Percentiles rank a stretch among this genome's conserved stretches.
Evolutionary conservation across 2,113 vertebrate genomes (phyloP).

Genomic region (Anthoscopus minutus): DNA sequence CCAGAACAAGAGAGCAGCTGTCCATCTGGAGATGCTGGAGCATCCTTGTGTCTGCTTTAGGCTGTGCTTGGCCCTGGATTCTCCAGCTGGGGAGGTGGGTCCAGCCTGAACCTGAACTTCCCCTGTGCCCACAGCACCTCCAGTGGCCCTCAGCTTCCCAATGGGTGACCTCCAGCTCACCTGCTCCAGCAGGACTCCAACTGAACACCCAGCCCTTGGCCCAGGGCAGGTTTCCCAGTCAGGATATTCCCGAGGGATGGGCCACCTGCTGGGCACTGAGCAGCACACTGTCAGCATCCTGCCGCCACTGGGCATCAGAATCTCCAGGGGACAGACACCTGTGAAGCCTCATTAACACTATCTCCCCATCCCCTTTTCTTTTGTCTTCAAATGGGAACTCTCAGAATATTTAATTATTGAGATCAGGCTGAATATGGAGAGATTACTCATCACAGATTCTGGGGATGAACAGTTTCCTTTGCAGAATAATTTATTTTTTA

Average conservation of each 20-base stretch:
- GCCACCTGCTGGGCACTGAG: neutral
- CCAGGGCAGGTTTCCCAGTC: neutral
- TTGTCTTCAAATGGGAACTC: neutral
- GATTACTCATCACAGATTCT: neutral
- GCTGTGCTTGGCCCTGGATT: neutral
- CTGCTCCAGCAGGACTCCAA: neutral
- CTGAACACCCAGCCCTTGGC: neutral
- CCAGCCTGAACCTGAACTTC: neutral
- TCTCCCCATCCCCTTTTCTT: neutral
- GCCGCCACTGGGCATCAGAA: neutral
- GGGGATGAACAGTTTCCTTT: neutral
- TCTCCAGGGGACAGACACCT: neutral
- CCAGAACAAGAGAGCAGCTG: neutral
- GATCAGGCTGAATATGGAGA: neutral
- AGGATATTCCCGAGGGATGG: accelerated
- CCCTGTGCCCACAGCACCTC: neutral
- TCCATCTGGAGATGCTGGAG: accelerated
- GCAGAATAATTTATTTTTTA: neutral
- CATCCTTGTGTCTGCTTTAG: neutral
- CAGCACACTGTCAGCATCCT: neutral
- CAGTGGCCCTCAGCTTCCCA: neutral
- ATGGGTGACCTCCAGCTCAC: neutral
- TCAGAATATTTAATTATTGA: neutral
- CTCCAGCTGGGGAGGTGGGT: neutral
- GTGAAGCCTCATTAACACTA: neutral